Percentiles rank a stretch among this genome's conserved stretches.
phyloP scores from a whole-genome alignment of 2,113 vertebrate genomes.

The Scopus umbretta region DNA sequence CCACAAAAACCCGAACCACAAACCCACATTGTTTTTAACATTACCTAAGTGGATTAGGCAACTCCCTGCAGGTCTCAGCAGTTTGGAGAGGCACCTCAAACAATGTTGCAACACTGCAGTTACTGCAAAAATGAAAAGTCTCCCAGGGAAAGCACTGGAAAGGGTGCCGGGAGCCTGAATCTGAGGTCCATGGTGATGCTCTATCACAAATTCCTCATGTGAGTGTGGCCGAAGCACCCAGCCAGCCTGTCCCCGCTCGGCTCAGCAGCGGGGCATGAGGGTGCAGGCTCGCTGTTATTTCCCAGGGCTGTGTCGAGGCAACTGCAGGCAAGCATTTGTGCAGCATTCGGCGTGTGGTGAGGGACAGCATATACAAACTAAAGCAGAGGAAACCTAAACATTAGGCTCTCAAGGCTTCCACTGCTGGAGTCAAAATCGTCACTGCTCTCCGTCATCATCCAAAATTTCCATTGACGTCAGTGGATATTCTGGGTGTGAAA shows the following conservation, averaged over 20 bases:
- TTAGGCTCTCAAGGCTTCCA: conserved; percentile 16
- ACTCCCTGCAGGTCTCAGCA: background rate
- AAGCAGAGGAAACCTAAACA: conserved; percentile 51
- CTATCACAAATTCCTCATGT: background rate
- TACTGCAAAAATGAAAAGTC: background rate
- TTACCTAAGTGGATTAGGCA: background rate
- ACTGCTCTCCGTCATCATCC: conserved; percentile 42
- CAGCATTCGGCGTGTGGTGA: fast-evolving
- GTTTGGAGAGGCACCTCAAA: background rate
- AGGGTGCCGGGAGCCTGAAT: background rate
- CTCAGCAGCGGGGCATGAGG: background rate
- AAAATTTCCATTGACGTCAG: conserved; percentile 63
- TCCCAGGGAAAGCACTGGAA: background rate
- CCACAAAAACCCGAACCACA: background rate
- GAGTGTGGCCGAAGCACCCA: background rate
- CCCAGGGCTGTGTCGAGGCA: background rate
- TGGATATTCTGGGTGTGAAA: conserved; percentile 9
- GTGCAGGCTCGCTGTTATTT: background rate
- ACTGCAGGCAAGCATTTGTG: background rate
- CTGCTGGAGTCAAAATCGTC: conserved; percentile 23
- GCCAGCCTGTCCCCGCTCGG: background rate
- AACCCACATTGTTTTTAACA: background rate
- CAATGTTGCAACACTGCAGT: background rate
- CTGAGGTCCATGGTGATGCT: background rate
- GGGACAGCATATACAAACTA: conserved; percentile 37